Evolutionary conservation across 2,888 invertebrate genomes (phyloP).

Genomic region (Melolontha melolontha): DNA sequence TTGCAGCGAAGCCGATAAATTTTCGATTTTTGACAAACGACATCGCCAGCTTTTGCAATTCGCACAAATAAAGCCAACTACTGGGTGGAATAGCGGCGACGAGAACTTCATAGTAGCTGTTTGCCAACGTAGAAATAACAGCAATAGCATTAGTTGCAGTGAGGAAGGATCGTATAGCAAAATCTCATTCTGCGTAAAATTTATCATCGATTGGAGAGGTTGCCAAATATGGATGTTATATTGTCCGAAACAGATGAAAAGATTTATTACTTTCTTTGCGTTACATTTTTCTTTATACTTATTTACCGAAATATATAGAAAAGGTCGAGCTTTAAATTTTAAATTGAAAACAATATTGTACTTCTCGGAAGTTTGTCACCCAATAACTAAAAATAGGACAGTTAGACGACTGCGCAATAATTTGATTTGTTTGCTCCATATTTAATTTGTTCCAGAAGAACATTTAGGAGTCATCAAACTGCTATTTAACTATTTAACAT

Average conservation of each 20-base stretch:
- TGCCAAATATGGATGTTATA: constrained; percentile 41
- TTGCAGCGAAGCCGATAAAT: constrained; percentile 12
- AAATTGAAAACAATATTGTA: no score
- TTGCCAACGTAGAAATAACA: background rate
- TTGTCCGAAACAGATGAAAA: constrained; percentile 42
- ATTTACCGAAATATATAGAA: no score
- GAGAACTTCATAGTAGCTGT: constrained; percentile 1
- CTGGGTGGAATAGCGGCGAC: background rate
- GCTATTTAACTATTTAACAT: no score
- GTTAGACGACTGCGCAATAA: no score
- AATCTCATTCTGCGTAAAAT: constrained; percentile 34
- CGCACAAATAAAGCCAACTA: background rate
- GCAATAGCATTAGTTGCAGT: constrained; percentile 24
- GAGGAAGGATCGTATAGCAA: constrained; percentile 13
- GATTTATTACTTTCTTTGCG: constrained; percentile 30
- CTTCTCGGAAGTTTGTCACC: no score
- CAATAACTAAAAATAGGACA: no score
- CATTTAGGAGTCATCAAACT: no score
- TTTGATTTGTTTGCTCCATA: no score
- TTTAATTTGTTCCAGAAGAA: no score
- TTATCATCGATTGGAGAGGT: constrained; percentile 33
- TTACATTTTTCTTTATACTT: background rate
- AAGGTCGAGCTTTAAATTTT: no score
- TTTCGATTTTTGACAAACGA: constrained; percentile 16
- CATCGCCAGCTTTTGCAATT: constrained; percentile 5